Conservation (phyloP, 2,888 invertebrate genomes). For the Deroplatys truncata region DNA sequence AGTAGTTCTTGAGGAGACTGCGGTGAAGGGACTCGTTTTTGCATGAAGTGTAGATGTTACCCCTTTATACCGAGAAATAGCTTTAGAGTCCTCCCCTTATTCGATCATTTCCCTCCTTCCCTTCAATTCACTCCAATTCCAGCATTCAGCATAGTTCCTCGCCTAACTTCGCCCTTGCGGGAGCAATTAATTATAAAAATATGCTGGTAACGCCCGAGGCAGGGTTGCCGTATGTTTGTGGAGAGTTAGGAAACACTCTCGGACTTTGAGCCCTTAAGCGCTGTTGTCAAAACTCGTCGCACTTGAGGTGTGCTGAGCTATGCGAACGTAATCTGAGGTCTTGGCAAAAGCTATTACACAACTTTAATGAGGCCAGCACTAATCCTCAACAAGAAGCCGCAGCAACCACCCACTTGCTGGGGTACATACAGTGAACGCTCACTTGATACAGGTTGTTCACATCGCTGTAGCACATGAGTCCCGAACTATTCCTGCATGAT, state of each 20-base stretch:
- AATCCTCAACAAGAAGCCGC: slow-evolving; percentile 10
- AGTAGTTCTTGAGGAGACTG: not conserved
- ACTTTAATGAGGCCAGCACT: slow-evolving; percentile 42
- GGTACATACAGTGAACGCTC: not conserved
- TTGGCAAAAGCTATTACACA: slow-evolving; percentile 45
- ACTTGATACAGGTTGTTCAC: not conserved
- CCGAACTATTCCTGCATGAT: too few relatives aligned
- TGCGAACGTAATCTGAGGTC: slow-evolving; percentile 37
- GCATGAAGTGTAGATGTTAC: not conserved
- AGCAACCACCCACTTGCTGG: not conserved
- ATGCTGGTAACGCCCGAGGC: not conserved
- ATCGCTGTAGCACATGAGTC: not conserved
- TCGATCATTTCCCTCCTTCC: not conserved
- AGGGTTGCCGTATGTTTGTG: not conserved
- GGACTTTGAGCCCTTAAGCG: not conserved
- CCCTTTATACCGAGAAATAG: not conserved
- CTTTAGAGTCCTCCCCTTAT: not conserved
- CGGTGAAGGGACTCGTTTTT: not conserved
- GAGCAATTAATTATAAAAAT: not conserved
- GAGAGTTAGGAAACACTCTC: not conserved
- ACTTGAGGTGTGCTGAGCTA: not conserved
- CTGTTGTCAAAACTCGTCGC: not conserved
- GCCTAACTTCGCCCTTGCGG: not conserved
- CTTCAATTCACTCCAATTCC: not conserved
- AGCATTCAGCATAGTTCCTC: not conserved